Percentiles rank a stretch among this genome's conserved stretches.
Evolutionary conservation across 2,888 invertebrate genomes (phyloP).

Genomic region (Polymixis lichenea): DNA sequence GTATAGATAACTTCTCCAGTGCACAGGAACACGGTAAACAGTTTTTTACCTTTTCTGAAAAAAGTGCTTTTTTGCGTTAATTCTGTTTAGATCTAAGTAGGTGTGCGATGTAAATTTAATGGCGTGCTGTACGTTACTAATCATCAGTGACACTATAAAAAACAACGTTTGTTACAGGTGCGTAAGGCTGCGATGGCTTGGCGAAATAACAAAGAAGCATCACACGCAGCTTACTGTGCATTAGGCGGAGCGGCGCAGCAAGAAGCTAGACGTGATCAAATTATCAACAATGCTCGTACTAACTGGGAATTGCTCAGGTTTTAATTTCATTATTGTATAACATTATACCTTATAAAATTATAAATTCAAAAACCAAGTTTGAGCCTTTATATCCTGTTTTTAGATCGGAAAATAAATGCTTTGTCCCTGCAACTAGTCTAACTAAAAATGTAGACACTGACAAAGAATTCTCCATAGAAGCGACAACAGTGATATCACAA

Average conservation of each 20-base stretch:
- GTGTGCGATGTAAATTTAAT: too few species aligned
- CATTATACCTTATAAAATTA: background rate
- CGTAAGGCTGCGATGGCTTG: conserved; percentile 95
- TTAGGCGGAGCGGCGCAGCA: conserved; percentile 90
- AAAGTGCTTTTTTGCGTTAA: too few species aligned
- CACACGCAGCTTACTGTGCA: conserved; percentile 92
- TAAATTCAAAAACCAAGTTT: background rate
- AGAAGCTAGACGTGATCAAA: conserved; percentile 94
- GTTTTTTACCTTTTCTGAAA: too few species aligned
- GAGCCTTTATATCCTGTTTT: conserved; percentile 47
- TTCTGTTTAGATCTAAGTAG: too few species aligned
- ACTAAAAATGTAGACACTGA: conserved; percentile 79
- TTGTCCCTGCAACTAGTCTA: conserved; percentile 79
- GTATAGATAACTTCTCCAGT: too few species aligned
- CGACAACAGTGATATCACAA: conserved; percentile 69
- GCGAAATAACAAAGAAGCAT: conserved; percentile 94
- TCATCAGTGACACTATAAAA: too few species aligned
- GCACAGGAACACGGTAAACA: too few species aligned
- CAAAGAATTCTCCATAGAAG: conserved; percentile 79
- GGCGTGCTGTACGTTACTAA: background rate
- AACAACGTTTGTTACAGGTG: conserved; percentile 80
- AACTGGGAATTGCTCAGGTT: conserved; percentile 94
- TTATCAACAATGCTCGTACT: conserved; percentile 96
- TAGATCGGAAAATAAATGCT: conserved; percentile 92
- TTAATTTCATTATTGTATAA: background rate